Evolutionary conservation across 2,113 vertebrate species (phyloP), one percentile per base, ranked within the genome.

Genomic region (Dipodomys spectabilis): DNA sequence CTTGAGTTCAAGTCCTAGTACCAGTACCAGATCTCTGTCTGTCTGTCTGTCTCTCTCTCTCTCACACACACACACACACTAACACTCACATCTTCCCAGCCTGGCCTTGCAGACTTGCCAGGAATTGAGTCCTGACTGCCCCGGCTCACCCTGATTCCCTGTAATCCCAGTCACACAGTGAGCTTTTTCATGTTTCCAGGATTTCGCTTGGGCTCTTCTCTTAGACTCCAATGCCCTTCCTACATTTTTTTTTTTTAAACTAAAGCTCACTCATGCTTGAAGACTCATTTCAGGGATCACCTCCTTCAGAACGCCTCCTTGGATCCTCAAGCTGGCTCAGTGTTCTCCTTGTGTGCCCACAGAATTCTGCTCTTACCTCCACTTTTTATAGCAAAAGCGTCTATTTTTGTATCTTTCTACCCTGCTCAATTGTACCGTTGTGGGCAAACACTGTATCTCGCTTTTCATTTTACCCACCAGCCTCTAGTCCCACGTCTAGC

Each of bases 231-330:
- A 75, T 75, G 85, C 28, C 92, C 81, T 95, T 94, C 15, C 85
- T 7, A 16, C 53, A 71, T 79, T 22, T 39, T n/a, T 65, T 60
- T 28, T 68, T 23, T 80, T 73, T 82, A 65, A 28, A 82, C 74
- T 78, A 82, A 32, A 79, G 53, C 35, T 87, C 95, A 86, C 65
- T 95, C 82, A 82, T 78, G 87, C 95, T 95, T 95, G 79, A 93
- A 95, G 93, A 45, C 90, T 96, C 74, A 86, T 96, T 95, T 90
- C 69, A 95, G 93, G 78, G 92, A 90, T 96, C 92, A 30, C 60
- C 74, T 95, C 92, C 81, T 92, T 85, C 73, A 68, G 90, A 94
- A 85, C 2, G 0, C 84, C 78, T 79, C 69, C 32, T 69, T 22
- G 57, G 82, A 44, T 79, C 77, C 80, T 67, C 57, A 60, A 0